A percentile compares a stretch with the other conserved stretches of the same genome.
phyloP scores from a whole-genome alignment of 2,797 vertebrate genomes.

The Ataeniobius toweri region DNA sequence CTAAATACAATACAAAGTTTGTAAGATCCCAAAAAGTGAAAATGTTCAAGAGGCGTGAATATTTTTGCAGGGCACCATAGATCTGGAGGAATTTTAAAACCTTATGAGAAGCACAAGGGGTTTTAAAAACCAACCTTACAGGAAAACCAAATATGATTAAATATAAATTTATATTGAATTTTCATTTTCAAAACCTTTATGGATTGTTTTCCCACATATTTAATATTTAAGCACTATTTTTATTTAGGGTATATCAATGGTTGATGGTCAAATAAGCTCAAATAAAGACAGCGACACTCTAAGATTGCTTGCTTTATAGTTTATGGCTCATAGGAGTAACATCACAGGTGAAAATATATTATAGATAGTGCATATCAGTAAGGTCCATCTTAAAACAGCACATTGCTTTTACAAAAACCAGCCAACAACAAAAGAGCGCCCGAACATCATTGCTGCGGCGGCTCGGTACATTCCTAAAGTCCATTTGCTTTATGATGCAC shows the following conservation, averaged over 20 bases:
- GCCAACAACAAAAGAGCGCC: constrained; percentile 42
- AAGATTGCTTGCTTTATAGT: constrained; percentile 47
- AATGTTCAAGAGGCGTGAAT: too few species aligned
- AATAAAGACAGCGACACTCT: not conserved
- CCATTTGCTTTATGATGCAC: constrained; percentile 51
- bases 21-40: too few species aligned
- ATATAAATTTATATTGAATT: too few species aligned
- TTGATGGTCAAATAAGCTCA: not conserved
- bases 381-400: constrained; percentile 3
- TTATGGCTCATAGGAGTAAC: constrained; percentile 59
- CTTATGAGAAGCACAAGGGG: too few species aligned
- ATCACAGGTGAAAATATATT: constrained; percentile 35
- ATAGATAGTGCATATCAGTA: constrained; percentile 26
- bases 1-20: too few species aligned
- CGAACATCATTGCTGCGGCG: constrained; percentile 12
- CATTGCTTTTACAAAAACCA: not conserved
- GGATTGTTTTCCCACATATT: not conserved
- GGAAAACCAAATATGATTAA: too few species aligned
- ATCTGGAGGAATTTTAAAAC: too few species aligned
- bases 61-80: too few species aligned
- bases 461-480: constrained; percentile 61
- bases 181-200: too few species aligned
- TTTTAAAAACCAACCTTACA: too few species aligned
- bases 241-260: not conserved
- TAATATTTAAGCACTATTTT: not conserved